Conservation (phyloP, 2,797 vertebrate species). For the Erpetoichthys calabaricus region DNA sequence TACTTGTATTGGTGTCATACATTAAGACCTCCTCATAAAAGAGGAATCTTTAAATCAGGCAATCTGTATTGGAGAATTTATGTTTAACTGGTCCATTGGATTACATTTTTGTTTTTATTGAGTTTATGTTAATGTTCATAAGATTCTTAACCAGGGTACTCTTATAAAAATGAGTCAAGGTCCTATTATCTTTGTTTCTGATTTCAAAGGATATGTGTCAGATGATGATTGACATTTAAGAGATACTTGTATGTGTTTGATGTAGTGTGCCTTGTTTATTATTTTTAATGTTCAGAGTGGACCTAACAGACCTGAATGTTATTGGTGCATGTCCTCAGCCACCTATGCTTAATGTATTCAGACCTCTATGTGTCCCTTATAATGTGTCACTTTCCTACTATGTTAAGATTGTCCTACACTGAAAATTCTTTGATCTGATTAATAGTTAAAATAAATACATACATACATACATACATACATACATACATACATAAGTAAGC, state of each 20-base stretch:
- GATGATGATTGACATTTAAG: constrained; percentile 47
- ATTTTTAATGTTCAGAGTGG: constrained; percentile 58
- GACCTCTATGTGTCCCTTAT: constrained; percentile 26
- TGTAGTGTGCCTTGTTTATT: constrained; percentile 49
- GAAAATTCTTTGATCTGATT: too few relatives aligned
- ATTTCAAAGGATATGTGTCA: constrained; percentile 44
- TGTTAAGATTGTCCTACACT: too few relatives aligned
- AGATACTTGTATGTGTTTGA: constrained; percentile 42
- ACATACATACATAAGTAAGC: too few relatives aligned
- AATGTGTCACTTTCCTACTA: constrained; percentile 9
- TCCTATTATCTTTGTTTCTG: constrained; percentile 28
- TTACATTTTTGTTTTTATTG: too few relatives aligned
- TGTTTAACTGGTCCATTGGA: too few relatives aligned
- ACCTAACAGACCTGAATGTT: constrained; percentile 39
- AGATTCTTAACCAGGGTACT: constrained; percentile 37
- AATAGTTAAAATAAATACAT: too few relatives aligned
- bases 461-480: too few relatives aligned
- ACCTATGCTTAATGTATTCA: constrained; percentile 43
- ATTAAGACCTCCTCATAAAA: too few relatives aligned
- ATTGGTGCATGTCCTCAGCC: constrained; percentile 34
- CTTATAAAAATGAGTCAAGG: neutral
- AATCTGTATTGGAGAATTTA: too few relatives aligned
- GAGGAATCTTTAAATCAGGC: too few relatives aligned
- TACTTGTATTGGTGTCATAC: too few relatives aligned
- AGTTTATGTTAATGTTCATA: constrained; percentile 8